Base-by-base conservation (phyloP, 2,113 vertebrate species). In the Cyphomyrus discorhynchus region DNA sequence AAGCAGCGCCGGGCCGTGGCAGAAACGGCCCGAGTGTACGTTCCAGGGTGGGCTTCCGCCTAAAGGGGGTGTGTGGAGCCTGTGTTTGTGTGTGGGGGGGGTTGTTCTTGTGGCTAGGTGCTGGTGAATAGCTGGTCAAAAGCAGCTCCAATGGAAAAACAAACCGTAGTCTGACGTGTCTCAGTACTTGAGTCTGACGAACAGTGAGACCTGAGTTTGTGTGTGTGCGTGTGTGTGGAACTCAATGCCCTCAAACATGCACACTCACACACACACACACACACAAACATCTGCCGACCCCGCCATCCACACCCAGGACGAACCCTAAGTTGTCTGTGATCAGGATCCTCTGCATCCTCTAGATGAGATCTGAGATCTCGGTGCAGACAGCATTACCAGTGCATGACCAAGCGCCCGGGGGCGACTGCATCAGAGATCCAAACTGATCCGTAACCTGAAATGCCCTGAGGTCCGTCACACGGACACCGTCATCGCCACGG, bases 181-280 rank as follows among this genome's bases (percentile, higher is more conserved):
- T 82, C 88, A 35, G 24, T 27, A 39, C 11, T n/a, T 27, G 9
- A 89, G 70, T 89, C 70, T 56, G 31, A 77, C 3, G n/a, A 53
- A 89, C 5, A 17, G 27, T 53, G 46, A 52, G 70, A 52, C 19
- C 13, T 3, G n/a, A 50, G 49, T 10, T 6, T 80, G 13, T 80
- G 13, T 77, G 62, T 52, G 84, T 8, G 47, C 0, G 7, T 80
- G 11, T 74, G 42, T 50, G 83, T 17, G 10, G 15, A 15, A 19
- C 31, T 21, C 77, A 19, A 2, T 7, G 21, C 9, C 13, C 58
- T 45, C 17, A 90, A 17, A 39, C 90, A 90, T 42, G 39, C 83
- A 89, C 45, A 49, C 77, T 50, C 86, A 86, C 31, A 90, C 88
- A 83, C 45, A 84, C 15, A 58, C 47, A 24, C 45, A 84, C 39